These are phyloP conservation scores for Apostichopus japonicus DNA, from an alignment of 35 echinoderm and acorn worm species.

Conservation along the genomic window DNA sequence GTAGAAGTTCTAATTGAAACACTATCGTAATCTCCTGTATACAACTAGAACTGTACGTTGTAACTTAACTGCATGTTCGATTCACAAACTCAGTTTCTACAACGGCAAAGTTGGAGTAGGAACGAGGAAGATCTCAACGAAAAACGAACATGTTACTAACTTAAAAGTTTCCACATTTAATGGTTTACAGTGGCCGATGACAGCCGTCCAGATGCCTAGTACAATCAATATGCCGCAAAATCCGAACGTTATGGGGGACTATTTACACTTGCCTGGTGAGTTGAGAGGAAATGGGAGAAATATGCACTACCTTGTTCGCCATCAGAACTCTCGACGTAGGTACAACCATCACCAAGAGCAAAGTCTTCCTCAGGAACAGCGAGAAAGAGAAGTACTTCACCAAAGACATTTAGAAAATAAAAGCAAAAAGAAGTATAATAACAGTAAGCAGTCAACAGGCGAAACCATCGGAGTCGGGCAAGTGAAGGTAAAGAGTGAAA, in stretches of 20 bases:
- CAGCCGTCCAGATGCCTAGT: slow-evolving; percentile 59
- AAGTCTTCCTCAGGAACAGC: slow-evolving; percentile 46
- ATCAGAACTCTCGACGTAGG: slow-evolving; percentile 36
- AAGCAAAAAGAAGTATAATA: slow-evolving; percentile 53
- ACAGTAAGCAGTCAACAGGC: slow-evolving; percentile 11
- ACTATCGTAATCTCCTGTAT: slow-evolving; percentile 7
- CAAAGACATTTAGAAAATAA: slow-evolving; percentile 57
- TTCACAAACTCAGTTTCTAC: not conserved
- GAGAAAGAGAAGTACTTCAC: slow-evolving; percentile 43
- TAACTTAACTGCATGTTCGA: not conserved
- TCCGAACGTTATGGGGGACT: slow-evolving; percentile 49
- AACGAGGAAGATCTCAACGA: slow-evolving; percentile 9
- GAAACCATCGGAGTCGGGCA: slow-evolving; percentile 47
- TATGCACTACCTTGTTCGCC: slow-evolving; percentile 45
- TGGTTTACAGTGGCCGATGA: slow-evolving; percentile 33
- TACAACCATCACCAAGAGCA: slow-evolving; percentile 49
- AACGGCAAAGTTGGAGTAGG: not conserved
- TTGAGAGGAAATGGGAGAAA: slow-evolving; percentile 31
- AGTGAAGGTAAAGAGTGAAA: slow-evolving; percentile 52
- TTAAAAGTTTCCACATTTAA: not conserved
- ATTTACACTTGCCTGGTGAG: slow-evolving; percentile 28
- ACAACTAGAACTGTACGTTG: not conserved
- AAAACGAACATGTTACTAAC: slow-evolving; percentile 30
- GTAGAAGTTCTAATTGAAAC: slow-evolving; percentile 32
- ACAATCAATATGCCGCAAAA: slow-evolving; percentile 53